These are phyloP conservation scores for Smittia aterrima DNA, from an alignment of 2,888 invertebrate species.

Conservation along the genomic window DNA sequence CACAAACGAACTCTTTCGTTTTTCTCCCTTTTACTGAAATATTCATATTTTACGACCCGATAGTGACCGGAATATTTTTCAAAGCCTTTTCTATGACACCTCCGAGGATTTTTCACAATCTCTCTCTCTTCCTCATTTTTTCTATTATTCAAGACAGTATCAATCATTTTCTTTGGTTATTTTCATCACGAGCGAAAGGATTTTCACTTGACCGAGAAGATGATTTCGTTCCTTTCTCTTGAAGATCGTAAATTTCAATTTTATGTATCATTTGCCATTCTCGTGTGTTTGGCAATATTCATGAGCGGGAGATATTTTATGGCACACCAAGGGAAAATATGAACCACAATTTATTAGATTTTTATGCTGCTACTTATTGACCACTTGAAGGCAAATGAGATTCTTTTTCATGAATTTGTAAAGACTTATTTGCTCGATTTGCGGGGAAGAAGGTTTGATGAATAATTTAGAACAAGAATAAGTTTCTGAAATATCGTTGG, in stretches of 20 bases:
- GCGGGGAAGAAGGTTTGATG: neutral
- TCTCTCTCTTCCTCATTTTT: neutral
- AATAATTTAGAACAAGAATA: neutral
- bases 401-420: slow-evolving; percentile 36
- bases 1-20: neutral
- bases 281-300: slow-evolving; percentile 28
- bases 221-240: neutral
- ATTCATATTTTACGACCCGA: slow-evolving; percentile 35
- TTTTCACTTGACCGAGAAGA: slow-evolving; percentile 2
- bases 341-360: slow-evolving; percentile 38
- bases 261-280: slow-evolving; percentile 41
- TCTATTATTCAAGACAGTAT: neutral
- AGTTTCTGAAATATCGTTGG: neutral
- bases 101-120: neutral
- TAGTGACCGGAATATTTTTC: slow-evolving; percentile 33
- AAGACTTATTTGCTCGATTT: neutral
- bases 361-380: slow-evolving; percentile 39
- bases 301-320: slow-evolving; percentile 16
- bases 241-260: slow-evolving; percentile 37
- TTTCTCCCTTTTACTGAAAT: slow-evolving; percentile 11
- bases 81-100: slow-evolving; percentile 28
- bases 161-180: slow-evolving; percentile 5
- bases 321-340: slow-evolving; percentile 20
- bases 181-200: slow-evolving; percentile 6
- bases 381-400: slow-evolving; percentile 41